Percentiles rank a stretch among this genome's conserved stretches.
Evolutionary conservation across 2,113 vertebrate species (phyloP).

Genomic region (Triplophysa rosa): DNA sequence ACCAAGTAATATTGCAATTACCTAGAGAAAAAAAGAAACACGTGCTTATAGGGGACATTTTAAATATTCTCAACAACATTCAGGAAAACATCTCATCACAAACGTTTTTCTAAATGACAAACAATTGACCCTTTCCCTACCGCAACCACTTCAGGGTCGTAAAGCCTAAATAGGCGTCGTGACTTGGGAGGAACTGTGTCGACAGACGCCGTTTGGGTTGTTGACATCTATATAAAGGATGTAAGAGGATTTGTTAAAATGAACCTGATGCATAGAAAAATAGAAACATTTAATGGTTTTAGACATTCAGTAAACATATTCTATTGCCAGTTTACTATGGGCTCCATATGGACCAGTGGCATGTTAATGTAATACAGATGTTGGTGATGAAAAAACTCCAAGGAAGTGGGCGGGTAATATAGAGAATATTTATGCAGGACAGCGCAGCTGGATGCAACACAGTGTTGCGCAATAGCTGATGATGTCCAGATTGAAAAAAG

Average conservation of each 20-base stretch:
- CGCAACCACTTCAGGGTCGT: slow-evolving; percentile 67
- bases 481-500: background rate
- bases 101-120: background rate
- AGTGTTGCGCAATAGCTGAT: slow-evolving; percentile 13
- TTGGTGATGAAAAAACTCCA: background rate
- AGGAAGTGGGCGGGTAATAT: slow-evolving; percentile 21
- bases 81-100: background rate
- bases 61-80: background rate
- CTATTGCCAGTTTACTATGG: background rate
- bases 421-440: slow-evolving; percentile 20
- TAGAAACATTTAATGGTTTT: background rate
- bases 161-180: slow-evolving; percentile 52
- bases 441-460: slow-evolving; percentile 32
- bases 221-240: slow-evolving; percentile 56
- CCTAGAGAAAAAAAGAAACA: slow-evolving; percentile 54
- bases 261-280: background rate
- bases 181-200: slow-evolving; percentile 29
- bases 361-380: slow-evolving; percentile 17
- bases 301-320: too few relatives aligned
- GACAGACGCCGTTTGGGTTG: slow-evolving; percentile 25
- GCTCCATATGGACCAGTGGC: slow-evolving; percentile 14
- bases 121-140: slow-evolving; percentile 53
- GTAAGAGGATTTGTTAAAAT: background rate
- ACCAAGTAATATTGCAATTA: slow-evolving; percentile 71
- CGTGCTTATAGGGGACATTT: background rate